Conservation (phyloP, 2,797 vertebrate genomes). For the Tolypeutes matacus region DNA sequence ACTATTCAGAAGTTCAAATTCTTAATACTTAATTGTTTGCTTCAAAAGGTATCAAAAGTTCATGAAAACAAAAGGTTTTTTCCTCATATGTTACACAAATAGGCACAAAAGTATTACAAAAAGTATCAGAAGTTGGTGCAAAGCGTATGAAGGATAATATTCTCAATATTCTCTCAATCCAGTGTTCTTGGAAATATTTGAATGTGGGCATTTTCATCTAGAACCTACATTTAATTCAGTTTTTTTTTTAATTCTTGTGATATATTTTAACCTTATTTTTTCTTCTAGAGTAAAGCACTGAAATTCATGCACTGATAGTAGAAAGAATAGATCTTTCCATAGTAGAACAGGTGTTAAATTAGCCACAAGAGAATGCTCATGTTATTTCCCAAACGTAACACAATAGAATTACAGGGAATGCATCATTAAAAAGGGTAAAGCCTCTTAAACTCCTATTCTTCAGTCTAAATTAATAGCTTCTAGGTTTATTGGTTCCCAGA, state of each 20-base stretch:
- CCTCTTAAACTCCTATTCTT: slow-evolving; percentile 65
- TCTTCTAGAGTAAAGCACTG: neutral
- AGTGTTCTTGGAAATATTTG: neutral
- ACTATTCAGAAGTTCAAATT: neutral
- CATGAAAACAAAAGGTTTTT: neutral
- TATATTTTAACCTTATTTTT: neutral
- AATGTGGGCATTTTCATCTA: fast-evolving
- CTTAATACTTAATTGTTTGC: neutral
- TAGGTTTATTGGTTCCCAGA: slow-evolving; percentile 70
- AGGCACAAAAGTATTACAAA: neutral
- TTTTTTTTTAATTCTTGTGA: slow-evolving; percentile 6
- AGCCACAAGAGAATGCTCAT: slow-evolving; percentile 67
- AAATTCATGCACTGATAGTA: neutral
- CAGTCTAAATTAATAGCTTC: slow-evolving; percentile 75
- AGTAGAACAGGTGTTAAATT: slow-evolving; percentile 77
- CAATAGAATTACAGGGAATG: slow-evolving; percentile 61
- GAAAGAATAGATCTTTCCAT: slow-evolving; percentile 36
- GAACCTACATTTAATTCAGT: neutral
- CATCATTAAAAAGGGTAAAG: slow-evolving; percentile 67
- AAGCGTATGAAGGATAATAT: fast-evolving
- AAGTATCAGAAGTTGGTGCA: neutral
- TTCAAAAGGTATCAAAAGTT: neutral
- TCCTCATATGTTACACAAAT: neutral
- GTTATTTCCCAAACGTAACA: slow-evolving; percentile 59
- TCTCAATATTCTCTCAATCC: neutral